A percentile compares a stretch with the other conserved stretches of the same genome.
Conservation (phyloP, 2,888 invertebrate genomes). For the Pyralis farinalis region DNA sequence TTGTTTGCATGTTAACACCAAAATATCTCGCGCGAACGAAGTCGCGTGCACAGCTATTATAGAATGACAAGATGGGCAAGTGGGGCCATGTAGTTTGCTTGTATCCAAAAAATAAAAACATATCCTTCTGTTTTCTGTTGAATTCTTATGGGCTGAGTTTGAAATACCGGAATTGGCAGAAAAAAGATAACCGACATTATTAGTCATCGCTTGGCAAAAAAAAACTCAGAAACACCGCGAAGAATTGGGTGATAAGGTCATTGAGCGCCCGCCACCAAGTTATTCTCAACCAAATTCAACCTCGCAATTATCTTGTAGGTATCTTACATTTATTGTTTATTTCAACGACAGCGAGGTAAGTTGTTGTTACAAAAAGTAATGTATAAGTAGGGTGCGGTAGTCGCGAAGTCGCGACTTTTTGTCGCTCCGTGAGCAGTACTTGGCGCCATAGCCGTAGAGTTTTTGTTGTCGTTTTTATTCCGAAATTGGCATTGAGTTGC, state of each 20-base stretch:
- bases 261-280: not conserved
- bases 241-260: constrained; percentile 4
- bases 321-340: not conserved
- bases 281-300: not conserved
- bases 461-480: constrained; percentile 57
- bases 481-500: constrained; percentile 46
- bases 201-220: constrained; percentile 1
- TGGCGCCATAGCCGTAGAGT: constrained; percentile 60
- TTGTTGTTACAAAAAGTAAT: not conserved
- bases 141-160: too few species aligned
- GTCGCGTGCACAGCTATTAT: too few species aligned
- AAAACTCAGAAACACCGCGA: not conserved
- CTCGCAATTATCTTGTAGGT: not conserved
- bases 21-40: too few species aligned
- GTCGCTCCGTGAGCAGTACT: constrained; percentile 22
- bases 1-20: too few species aligned
- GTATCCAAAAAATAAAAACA: too few species aligned
- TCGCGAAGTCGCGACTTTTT: not conserved
- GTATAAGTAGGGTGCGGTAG: not conserved
- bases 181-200: not conserved
- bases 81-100: too few species aligned
- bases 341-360: not conserved
- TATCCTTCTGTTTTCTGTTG: too few species aligned
- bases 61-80: too few species aligned
- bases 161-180: not conserved